Evolutionary conservation across 2,113 vertebrate genomes (phyloP).

Genomic region (Pogonocichla stellata): DNA sequence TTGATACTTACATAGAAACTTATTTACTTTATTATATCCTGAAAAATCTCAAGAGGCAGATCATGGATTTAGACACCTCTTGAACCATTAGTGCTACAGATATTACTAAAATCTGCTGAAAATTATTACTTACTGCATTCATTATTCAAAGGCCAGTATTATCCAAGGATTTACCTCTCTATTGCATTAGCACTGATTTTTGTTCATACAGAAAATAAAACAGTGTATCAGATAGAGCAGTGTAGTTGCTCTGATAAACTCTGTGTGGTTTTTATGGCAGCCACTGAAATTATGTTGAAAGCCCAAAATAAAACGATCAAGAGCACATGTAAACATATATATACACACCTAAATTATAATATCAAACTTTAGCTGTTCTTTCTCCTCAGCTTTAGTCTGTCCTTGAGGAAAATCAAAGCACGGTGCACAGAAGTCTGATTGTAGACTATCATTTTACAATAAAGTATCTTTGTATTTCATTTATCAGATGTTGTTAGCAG

Average conservation of each 20-base stretch:
- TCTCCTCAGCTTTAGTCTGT: background rate
- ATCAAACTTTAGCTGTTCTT: background rate
- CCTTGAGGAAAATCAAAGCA: background rate
- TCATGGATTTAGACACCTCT: background rate
- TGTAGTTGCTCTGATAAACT: background rate
- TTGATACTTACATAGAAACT: background rate
- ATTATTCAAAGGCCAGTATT: background rate
- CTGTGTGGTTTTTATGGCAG: accelerated
- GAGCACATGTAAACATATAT: background rate
- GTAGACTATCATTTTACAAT: background rate
- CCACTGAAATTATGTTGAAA: background rate
- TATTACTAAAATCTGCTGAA: background rate
- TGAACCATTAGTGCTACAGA: background rate
- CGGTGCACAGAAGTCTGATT: background rate
- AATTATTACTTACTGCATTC: background rate
- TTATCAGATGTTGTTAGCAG: background rate
- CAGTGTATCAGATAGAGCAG: background rate
- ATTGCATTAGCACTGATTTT: background rate
- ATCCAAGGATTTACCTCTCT: background rate
- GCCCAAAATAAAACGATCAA: background rate
- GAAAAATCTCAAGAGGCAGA: background rate
- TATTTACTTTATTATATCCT: background rate
- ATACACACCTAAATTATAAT: background rate
- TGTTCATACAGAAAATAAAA: background rate
- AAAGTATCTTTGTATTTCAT: background rate